Evolutionary conservation across 2,113 vertebrate species (phyloP), one percentile per base, ranked within the genome.

Genomic region (Gymnobelideus leadbeateri): DNA sequence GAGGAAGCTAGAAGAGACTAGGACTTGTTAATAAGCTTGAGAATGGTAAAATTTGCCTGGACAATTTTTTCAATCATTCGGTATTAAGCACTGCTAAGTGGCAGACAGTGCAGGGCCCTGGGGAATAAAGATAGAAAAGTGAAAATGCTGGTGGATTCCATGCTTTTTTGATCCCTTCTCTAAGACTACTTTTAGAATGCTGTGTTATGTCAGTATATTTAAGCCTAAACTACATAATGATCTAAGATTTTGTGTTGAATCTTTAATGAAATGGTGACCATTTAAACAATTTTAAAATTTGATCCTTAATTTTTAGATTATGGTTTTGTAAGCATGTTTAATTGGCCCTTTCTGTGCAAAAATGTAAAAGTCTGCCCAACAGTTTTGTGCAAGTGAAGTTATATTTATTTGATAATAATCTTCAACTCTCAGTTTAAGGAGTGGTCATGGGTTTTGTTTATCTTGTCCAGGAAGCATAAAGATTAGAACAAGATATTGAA

Each of bases 401-500:
- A 43, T 84, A 14, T 68, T 68, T 57, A 31, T 16, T 68, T 84
- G 68, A n/a, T 84, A n/a, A n/a, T 77, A 43, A 84, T 84, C 68
- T 77, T 77, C 16, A 84, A 43, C 68, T 84, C 6, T 84, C 19
- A 43, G 37, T 43, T 84, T 84, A 84, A 84, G 16, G 6, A 21
- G 5, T 43, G n/a, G n/a, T 84, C 68, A 84, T 84, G 50, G 7
- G 10, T 11, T 68, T 91, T 46, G 25, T 94, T 46, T 94, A 11
- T 77, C 11, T 25, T 95, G 7, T 28, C 77, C 14, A 91, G 96
- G 92, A 51, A 47, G 9, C 53, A 49, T 49, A 14, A 47, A 31
- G 31, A 47, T 92, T 43, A 95, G 43, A 92, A 89, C 28, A 95
- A 92, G 43, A 54, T 68, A n/a, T 0, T 89, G 57, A 94, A 93